Percentiles rank a stretch among this genome's conserved stretches.
These are phyloP conservation scores for Canis aureus DNA, from an alignment of 2,113 vertebrate species.

Conservation along the genomic window DNA sequence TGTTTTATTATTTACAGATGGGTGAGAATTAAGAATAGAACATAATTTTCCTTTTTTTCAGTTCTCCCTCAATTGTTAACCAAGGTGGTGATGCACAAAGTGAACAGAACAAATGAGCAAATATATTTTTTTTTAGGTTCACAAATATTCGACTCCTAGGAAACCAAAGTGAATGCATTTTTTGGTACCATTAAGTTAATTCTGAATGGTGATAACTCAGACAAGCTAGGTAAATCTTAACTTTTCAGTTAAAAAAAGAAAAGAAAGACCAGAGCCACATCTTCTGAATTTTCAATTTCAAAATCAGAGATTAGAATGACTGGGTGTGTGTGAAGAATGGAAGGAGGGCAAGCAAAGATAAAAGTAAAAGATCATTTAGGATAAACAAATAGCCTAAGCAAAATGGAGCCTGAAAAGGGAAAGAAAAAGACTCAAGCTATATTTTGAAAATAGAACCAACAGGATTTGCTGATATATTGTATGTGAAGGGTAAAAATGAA, in stretches of 20 bases:
- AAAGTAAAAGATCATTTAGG: neutral
- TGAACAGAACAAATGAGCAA: neutral
- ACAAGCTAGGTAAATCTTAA: slow-evolving; percentile 37
- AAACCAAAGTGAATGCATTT: slow-evolving; percentile 23
- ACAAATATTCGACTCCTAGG: slow-evolving; percentile 21
- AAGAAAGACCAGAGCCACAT: slow-evolving; percentile 11
- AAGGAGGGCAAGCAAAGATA: neutral
- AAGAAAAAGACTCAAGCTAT: neutral
- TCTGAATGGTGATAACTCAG: slow-evolving; percentile 42
- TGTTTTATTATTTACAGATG: slow-evolving; percentile 52
- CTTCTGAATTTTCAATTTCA: slow-evolving; percentile 40
- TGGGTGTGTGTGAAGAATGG: neutral
- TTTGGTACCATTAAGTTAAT: slow-evolving; percentile 44
- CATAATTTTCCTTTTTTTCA: neutral
- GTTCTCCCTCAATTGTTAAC: slow-evolving; percentile 28
- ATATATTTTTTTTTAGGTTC: neutral
- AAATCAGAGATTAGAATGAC: neutral
- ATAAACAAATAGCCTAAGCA: neutral
- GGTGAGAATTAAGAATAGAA: slow-evolving; percentile 60
- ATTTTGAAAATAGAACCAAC: neutral
- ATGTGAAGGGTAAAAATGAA: neutral
- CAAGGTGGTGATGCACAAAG: neutral
- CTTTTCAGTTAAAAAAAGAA: neutral
- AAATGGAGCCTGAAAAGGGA: neutral
- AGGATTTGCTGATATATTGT: neutral